These are phyloP conservation scores for Sitodiplosis mosellana DNA, from an alignment of 1,140 invertebrate genomes.

Conservation along the genomic window DNA sequence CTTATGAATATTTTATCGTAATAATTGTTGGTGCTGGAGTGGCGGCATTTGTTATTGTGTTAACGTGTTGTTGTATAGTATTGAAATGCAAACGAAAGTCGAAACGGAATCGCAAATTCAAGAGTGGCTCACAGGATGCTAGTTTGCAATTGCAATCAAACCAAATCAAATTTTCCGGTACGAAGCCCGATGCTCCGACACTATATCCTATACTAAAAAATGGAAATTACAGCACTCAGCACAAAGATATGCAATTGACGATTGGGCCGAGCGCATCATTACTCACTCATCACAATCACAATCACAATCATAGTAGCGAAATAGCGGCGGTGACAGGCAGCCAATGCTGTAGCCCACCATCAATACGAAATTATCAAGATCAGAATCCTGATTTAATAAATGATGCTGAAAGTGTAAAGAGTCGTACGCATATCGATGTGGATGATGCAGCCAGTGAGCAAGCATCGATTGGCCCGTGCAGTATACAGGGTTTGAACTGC, in stretches of 20 bases:
- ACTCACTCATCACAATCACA: too few relatives aligned
- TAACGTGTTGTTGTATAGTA: constrained; percentile 39
- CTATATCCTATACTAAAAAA: constrained; percentile 16
- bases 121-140: too few relatives aligned
- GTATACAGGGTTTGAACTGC: constrained; percentile 21
- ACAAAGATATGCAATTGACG: constrained; percentile 21
- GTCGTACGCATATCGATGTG: constrained; percentile 34
- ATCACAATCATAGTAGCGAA: background rate
- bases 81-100: constrained; percentile 37
- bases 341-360: constrained; percentile 19
- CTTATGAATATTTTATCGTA: constrained; percentile 37
- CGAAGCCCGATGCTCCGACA: too few relatives aligned
- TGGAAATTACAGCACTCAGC: constrained; percentile 27
- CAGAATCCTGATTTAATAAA: constrained; percentile 60
- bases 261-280: background rate
- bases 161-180: too few relatives aligned
- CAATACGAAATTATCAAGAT: constrained; percentile 35
- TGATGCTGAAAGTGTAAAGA: constrained; percentile 46
- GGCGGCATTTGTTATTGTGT: constrained; percentile 36
- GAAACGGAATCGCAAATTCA: constrained; percentile 19
- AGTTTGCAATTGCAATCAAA: too few relatives aligned
- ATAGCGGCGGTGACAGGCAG: background rate
- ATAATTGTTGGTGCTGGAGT: constrained; percentile 42
- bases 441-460: constrained; percentile 23
- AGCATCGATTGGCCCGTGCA: constrained; percentile 8